Base-by-base conservation (phyloP, 2,113 vertebrate genomes). In the Paraplagusia blochii region DNA sequence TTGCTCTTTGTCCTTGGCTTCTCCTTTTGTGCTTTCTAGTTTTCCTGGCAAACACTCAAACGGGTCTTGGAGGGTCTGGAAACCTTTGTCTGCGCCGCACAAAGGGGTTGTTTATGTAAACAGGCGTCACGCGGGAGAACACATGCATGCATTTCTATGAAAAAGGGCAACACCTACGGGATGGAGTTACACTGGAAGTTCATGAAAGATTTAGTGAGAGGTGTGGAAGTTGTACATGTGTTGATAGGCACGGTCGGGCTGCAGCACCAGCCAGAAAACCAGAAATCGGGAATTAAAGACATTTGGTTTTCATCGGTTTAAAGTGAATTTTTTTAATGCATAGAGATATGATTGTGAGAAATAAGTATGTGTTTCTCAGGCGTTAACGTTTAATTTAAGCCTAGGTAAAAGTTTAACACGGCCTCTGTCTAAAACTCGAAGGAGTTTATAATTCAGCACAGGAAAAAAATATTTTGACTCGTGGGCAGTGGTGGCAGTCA, bases 141-240 rank as follows among this genome's bases (percentile, higher is more conserved):
- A 16, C 35, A 13, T 5, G 22, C 19, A 29, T 6, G 22, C 22
- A 29, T 29, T 38, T 15, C 15, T 45, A 12, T 10, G 42, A 9
- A 44, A n/a, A 66, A 44, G 39, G 13, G 62, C 54, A 71, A 16
- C 57, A 60, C 58, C 56, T 72, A 58, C 34, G 36, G 46, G 58
- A 51, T 72, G 48, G 57, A 53, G 73, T 72, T 57, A 67, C 63
- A 66, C 57, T 5, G 56, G 33, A 19, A 53, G 35, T 10, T 44
- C 16, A 69, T 80, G 34, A 52, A 75, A 77, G 63, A 79, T 85
- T 72, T 22, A 84, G 33, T 45, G 16, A 49, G 19, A 75, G 66
- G 74, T 71, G 80, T 63, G 16, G 11, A 76, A 74, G 73, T 64
- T 68, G 45, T 13, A 16, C 10, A 29, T 4, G 13, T 44, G 29